Evolutionary conservation across 2,113 vertebrate genomes (phyloP), one percentile per base, ranked within the genome.

Genomic region (Solea solea): DNA sequence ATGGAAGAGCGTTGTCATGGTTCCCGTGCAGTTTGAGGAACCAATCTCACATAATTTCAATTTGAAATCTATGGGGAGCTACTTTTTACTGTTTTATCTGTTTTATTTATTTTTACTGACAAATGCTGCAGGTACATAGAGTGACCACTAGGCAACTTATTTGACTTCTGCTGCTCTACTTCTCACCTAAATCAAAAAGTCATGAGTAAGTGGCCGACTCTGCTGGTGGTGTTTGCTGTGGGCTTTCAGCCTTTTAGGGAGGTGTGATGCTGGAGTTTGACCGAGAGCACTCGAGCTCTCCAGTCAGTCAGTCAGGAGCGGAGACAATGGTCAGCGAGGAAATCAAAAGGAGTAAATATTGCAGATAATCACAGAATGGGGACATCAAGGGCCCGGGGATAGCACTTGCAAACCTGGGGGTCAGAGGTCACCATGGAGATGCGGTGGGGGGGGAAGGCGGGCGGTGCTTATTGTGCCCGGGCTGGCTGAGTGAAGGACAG

Each of bases 261-360:
- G 70, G 60, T 64, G 68, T 57, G 81, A 71, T 10, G 34, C 46
- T 56, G 59, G 59, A 74, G 60, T n/a, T 71, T 70, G 71, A 62
- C 62, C 63, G 68, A 76, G 71, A 85, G 83, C 85, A 75, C 85
- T 91, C 80, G 82, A 85, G 72, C 73, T 74, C 76, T 70, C 28
- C 63, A 59, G 45, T 75, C 52, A 49, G 45, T 76, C 52, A 49
- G 53, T 60, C 78, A 65, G 56, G 61, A 74, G 66, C 65, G 61
- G 59, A 74, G 7, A 85, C 83, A 82, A 82, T 75, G 82, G 58
- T 75, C 84, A 63, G 62, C 62, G 59, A 85, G 72, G 69, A 68
- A 85, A 90, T 90, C 85, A 88, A 85, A 88, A 87, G 90, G 87
- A 89, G 89, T 90, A 91, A 92, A 93, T 92, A 89, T 92, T 85